phyloP scores from a whole-genome alignment of 2,888 invertebrate genomes.

The Dynastes hyllus region DNA sequence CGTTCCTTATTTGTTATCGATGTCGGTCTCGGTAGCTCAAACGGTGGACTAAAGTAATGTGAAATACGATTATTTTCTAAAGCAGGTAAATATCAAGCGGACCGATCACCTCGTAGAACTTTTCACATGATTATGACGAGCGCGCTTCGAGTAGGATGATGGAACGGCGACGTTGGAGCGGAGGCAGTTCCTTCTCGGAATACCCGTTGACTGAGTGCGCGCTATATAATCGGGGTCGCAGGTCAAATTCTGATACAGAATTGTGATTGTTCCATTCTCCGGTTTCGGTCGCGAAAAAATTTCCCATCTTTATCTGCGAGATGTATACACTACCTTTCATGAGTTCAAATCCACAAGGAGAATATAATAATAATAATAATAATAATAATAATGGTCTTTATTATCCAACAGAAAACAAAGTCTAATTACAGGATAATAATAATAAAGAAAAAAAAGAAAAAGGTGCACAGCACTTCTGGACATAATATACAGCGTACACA shows the following conservation, averaged over 20 bases:
- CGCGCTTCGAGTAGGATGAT: not conserved
- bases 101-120: slow-evolving; percentile 14
- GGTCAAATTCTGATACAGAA: slow-evolving; percentile 40
- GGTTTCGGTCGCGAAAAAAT: not conserved
- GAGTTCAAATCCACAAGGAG: too few species aligned
- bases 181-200: slow-evolving; percentile 28
- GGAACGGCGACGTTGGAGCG: slow-evolving; percentile 8
- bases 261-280: slow-evolving; percentile 32
- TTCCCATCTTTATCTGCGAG: not conserved
- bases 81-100: slow-evolving; percentile 42
- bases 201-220: not conserved
- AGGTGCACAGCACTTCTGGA: too few species aligned
- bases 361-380: too few species aligned
- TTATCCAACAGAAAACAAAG: too few species aligned
- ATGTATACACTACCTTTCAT: too few species aligned
- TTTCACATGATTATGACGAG: slow-evolving; percentile 13
- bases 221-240: slow-evolving; percentile 34
- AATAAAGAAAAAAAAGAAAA: too few species aligned
- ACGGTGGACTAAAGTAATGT: not conserved
- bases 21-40: too few species aligned
- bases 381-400: too few species aligned
- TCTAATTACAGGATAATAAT: too few species aligned
- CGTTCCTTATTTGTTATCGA: too few species aligned
- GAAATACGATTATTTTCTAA: slow-evolving; percentile 33
- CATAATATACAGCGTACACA: too few species aligned